These are phyloP conservation scores for Troilus luridus DNA, from an alignment of 2,888 invertebrate genomes.

Conservation along the genomic window DNA sequence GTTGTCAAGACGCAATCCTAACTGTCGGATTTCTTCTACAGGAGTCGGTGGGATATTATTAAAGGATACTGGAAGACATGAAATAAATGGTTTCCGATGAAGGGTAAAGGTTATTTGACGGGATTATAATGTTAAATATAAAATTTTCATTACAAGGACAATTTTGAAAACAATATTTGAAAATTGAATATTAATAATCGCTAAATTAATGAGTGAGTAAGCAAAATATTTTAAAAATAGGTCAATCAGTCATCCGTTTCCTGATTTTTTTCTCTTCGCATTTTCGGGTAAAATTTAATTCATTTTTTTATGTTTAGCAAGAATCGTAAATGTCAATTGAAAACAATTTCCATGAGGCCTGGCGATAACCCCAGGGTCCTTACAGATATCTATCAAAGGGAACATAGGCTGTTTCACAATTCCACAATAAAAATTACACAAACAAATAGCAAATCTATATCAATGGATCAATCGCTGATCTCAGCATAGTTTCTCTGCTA, in stretches of 20 bases:
- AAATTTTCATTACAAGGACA: no score
- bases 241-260: neutral
- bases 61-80: no score
- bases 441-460: neutral
- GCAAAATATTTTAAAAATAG: neutral
- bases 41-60: no score
- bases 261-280: neutral
- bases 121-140: no score
- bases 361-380: neutral
- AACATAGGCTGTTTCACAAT: neutral
- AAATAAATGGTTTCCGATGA: no score
- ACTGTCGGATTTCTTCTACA: no score
- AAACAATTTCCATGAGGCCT: neutral
- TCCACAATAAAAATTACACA: neutral
- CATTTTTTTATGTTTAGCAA: neutral
- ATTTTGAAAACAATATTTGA: no score
- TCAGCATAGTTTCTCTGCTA: neutral
- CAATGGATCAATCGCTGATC: neutral
- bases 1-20: no score
- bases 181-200: no score
- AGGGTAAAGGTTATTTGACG: no score
- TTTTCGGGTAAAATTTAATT: neutral
- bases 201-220: no score
- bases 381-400: neutral
- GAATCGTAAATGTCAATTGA: neutral